These are phyloP conservation scores for Athene cunicularia DNA, from an alignment of 2,113 vertebrate species.

Conservation along the genomic window DNA sequence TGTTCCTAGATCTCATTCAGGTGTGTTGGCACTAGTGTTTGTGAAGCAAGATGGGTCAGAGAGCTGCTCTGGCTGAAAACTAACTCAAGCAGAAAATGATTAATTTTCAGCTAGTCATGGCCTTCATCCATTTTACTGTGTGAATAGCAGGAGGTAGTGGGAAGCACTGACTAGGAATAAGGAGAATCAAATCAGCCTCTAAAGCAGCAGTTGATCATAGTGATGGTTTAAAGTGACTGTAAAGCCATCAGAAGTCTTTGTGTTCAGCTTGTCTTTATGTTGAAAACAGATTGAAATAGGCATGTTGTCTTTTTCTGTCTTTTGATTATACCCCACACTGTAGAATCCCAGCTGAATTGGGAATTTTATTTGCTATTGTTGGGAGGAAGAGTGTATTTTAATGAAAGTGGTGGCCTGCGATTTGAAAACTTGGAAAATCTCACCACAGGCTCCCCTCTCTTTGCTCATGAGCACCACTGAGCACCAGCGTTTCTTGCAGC, in stretches of 20 bases:
- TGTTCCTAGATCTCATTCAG: not conserved
- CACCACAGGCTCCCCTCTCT: not conserved
- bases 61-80: not conserved
- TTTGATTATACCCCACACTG: not conserved
- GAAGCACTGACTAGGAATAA: not conserved
- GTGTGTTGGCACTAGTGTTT: no score
- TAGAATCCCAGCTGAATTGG: not conserved
- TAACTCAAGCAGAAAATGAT: not conserved
- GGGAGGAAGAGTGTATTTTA: not conserved
- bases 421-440: not conserved
- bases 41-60: not conserved
- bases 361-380: not conserved
- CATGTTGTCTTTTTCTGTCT: not conserved
- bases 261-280: not conserved
- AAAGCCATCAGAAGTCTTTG: not conserved
- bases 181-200: not conserved
- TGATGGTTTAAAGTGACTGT: not conserved
- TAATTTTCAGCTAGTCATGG: not conserved
- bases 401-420: not conserved
- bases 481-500: not conserved
- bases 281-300: not conserved
- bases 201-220: not conserved
- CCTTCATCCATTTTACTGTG: no score
- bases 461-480: fast-evolving
- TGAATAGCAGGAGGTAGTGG: no score